These are phyloP conservation scores for Pseudolaguvia tuberculata DNA, from an alignment of 2,113 vertebrate species.

Conservation along the genomic window DNA sequence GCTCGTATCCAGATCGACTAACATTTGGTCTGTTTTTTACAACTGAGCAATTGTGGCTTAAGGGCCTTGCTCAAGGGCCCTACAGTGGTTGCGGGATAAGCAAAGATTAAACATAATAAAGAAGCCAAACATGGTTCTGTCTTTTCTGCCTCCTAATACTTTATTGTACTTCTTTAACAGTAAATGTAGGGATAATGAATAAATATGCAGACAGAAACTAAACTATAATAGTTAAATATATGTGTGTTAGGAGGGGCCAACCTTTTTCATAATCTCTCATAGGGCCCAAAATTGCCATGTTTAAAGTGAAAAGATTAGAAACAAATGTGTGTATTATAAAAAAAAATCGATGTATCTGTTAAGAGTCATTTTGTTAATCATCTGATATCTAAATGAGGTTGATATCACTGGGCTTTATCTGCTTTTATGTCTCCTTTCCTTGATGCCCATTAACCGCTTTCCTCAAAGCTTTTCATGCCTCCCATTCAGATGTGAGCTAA, in stretches of 20 bases:
- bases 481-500: conserved; percentile 28
- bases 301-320: not conserved
- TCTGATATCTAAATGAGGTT: conserved; percentile 9
- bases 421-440: not conserved
- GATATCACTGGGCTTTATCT: conserved; percentile 1
- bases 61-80: no score
- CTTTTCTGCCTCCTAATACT: not conserved
- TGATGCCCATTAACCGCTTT: not conserved
- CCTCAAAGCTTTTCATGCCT: not conserved
- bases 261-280: no score
- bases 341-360: not conserved
- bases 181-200: not conserved
- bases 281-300: no score
- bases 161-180: no score
- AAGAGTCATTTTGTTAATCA: not conserved
- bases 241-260: no score
- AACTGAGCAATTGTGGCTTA: no score
- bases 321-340: not conserved
- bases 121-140: not conserved
- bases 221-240: not conserved
- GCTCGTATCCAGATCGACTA: no score
- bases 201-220: not conserved
- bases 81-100: no score
- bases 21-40: no score
- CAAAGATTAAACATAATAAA: not conserved